Percentiles rank a stretch among this genome's conserved stretches.
These are phyloP conservation scores for Watsonalla cultraria DNA, from an alignment of 2,888 invertebrate genomes.

Conservation along the genomic window DNA sequence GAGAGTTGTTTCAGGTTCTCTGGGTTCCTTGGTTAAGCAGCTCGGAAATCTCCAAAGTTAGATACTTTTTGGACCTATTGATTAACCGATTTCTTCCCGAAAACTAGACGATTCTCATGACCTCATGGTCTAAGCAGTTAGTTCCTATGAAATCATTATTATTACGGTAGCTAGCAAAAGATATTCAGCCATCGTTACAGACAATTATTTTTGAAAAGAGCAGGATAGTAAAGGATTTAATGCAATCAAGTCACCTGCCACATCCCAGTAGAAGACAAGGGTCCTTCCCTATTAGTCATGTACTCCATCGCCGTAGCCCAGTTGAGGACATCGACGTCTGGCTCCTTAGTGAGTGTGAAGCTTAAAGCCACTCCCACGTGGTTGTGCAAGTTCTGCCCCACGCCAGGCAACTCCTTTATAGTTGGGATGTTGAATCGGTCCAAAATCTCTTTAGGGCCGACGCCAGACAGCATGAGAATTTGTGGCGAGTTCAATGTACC, in stretches of 20 bases:
- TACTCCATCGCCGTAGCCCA: slow-evolving; percentile 82
- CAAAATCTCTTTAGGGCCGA: slow-evolving; percentile 81
- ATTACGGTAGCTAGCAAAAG: too few species aligned
- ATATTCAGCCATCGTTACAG: background rate
- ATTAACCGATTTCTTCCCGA: too few species aligned
- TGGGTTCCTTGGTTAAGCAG: too few species aligned
- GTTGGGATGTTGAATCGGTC: slow-evolving; percentile 78
- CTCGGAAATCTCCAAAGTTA: too few species aligned
- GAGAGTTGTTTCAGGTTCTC: too few species aligned
- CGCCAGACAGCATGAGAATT: slow-evolving; percentile 81
- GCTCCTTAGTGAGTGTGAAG: slow-evolving; percentile 73
- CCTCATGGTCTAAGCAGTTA: too few species aligned
- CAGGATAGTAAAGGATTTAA: background rate
- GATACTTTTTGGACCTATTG: too few species aligned
- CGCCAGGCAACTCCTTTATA: slow-evolving; percentile 81
- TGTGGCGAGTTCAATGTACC: slow-evolving; percentile 84
- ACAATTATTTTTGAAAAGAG: background rate
- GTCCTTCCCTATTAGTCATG: slow-evolving; percentile 78
- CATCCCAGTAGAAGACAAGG: slow-evolving; percentile 81
- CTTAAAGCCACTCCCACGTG: slow-evolving; percentile 81
- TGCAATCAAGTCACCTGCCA: slow-evolving; percentile 74
- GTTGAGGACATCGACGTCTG: slow-evolving; percentile 74
- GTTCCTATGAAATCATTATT: too few species aligned
- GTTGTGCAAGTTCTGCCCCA: slow-evolving; percentile 84
- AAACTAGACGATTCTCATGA: too few species aligned